These are phyloP conservation scores for Aphaenogaster rudis DNA, from an alignment of 1,140 invertebrate genomes.

Conservation along the genomic window DNA sequence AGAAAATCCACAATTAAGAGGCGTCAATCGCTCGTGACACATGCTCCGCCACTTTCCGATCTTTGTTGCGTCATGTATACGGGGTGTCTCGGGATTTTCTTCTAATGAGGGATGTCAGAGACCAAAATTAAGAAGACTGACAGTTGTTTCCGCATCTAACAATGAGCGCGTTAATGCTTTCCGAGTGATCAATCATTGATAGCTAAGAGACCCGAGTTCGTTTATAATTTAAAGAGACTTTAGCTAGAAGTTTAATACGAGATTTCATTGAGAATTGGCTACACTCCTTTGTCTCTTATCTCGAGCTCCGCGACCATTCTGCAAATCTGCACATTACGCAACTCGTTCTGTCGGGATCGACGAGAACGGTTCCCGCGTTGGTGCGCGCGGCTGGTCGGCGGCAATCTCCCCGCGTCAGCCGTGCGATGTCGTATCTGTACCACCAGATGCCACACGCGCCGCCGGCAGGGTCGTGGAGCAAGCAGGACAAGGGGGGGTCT, in stretches of 20 bases:
- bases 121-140: background rate
- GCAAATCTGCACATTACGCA: background rate
- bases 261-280: background rate
- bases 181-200: background rate
- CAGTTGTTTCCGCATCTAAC: background rate
- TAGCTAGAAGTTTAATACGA: background rate
- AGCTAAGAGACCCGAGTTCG: background rate
- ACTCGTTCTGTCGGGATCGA: background rate
- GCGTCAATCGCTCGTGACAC: slow-evolving; percentile 78
- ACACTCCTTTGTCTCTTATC: background rate
- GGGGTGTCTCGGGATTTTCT: slow-evolving; percentile 3
- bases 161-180: background rate
- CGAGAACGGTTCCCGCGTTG: slow-evolving; percentile 4
- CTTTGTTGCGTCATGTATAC: slow-evolving; percentile 33
- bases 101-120: background rate
- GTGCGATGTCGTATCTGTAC: slow-evolving; percentile 65
- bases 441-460: slow-evolving; percentile 77
- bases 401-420: slow-evolving; percentile 60
- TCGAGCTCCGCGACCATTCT: background rate
- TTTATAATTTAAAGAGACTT: background rate
- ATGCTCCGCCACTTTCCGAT: slow-evolving; percentile 18
- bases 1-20: slow-evolving; percentile 84
- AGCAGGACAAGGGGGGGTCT: slow-evolving; percentile 7
- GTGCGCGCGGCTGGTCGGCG: slow-evolving; percentile 17
- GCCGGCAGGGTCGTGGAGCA: slow-evolving; percentile 44